Evolutionary conservation across 2,113 vertebrate genomes (phyloP).

Genomic region (Nibea albiflora): DNA sequence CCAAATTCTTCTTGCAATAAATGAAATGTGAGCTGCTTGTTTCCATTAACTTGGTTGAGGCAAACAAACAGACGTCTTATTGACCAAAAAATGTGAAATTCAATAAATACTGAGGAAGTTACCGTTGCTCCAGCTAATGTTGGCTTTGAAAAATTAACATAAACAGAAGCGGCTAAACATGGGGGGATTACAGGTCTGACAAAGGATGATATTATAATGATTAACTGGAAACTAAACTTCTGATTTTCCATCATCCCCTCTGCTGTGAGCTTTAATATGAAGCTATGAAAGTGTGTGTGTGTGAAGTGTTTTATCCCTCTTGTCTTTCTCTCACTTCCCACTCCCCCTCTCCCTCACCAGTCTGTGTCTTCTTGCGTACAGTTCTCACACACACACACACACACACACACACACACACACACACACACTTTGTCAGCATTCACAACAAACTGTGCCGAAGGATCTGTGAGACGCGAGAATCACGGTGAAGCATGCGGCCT

Average conservation of each 20-base stretch:
- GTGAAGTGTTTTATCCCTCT: constrained; percentile 15
- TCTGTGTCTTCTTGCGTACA: constrained; percentile 26
- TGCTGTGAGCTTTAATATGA: not conserved
- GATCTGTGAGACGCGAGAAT: constrained; percentile 44
- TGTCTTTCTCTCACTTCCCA: constrained; percentile 54
- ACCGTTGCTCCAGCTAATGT: not conserved
- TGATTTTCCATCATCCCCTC: not conserved
- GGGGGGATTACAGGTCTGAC: not conserved
- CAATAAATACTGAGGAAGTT: not conserved
- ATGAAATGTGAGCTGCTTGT: constrained; percentile 31
- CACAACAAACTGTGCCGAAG: constrained; percentile 32
- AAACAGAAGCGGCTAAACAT: not conserved
- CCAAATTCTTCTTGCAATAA: not conserved
- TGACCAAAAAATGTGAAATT: not conserved
- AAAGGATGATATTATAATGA: not conserved
- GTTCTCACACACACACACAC: constrained; percentile 19
- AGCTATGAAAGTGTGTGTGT: not conserved
- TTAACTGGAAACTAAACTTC: not conserved
- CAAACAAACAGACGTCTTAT: constrained; percentile 15
- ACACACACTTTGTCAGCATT: constrained; percentile 21
- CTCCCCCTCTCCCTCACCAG: constrained; percentile 29
- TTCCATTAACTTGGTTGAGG: constrained; percentile 34
- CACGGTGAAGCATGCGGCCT: not conserved
- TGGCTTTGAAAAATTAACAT: not conserved
- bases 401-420: too few relatives aligned